These are phyloP conservation scores for Notocelia uddmanniana DNA, from an alignment of 2,888 invertebrate species.

Conservation along the genomic window DNA sequence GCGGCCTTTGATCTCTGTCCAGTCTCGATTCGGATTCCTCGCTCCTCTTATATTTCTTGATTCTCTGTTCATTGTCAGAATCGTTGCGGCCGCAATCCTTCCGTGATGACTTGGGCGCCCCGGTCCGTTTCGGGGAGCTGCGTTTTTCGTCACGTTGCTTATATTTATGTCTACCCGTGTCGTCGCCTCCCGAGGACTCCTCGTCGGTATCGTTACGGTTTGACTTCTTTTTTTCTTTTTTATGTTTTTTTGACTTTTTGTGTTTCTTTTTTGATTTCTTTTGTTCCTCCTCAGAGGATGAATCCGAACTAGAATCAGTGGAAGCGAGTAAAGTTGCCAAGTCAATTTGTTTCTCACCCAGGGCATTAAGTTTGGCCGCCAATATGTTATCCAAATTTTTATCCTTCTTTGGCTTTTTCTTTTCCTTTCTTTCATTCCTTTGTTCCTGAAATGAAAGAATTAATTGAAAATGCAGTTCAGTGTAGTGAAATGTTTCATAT, in stretches of 20 bases:
- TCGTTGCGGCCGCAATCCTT: conserved; percentile 32
- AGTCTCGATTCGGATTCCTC: conserved; percentile 71
- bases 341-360: conserved; percentile 76
- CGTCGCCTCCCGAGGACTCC: conserved; percentile 20
- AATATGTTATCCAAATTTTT: conserved; percentile 89
- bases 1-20: conserved; percentile 4
- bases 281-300: conserved; percentile 59
- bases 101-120: conserved; percentile 34
- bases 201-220: conserved; percentile 40
- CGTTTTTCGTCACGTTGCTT: conserved; percentile 51
- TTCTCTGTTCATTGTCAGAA: conserved; percentile 57
- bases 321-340: conserved; percentile 72
- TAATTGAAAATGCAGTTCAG: too few species aligned
- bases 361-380: conserved; percentile 89
- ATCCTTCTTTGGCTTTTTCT: conserved; percentile 78
- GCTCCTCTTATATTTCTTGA: conserved; percentile 86
- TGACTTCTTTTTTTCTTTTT: conserved; percentile 64
- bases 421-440: conserved; percentile 79
- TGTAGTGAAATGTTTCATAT: too few species aligned
- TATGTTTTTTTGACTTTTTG: conserved; percentile 67
- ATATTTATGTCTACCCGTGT: conserved; percentile 9
- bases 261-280: conserved; percentile 60
- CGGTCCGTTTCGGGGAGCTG: conserved; percentile 47
- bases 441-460: conserved; percentile 63
- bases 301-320: conserved; percentile 67